Conservation (phyloP, 30 jellyfish, hydroid and myxozoan species). For the Sanderia malayensis region DNA sequence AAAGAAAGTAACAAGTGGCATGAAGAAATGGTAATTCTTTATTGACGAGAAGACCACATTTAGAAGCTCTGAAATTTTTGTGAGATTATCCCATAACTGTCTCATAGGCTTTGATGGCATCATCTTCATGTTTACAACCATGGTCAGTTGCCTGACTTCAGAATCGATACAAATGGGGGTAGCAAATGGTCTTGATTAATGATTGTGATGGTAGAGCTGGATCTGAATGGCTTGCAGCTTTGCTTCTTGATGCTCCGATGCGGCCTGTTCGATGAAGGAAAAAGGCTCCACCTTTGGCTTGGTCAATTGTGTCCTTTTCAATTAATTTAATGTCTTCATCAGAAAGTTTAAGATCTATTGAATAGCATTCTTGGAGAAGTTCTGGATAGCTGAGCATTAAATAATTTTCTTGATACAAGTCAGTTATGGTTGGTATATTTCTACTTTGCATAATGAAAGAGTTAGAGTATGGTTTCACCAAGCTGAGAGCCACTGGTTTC, state of each 20-base stretch:
- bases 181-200: constrained; percentile 6
- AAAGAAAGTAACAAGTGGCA: constrained; percentile 24
- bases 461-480: constrained; percentile 7
- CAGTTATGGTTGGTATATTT: constrained; percentile 15
- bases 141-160: background rate
- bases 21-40: background rate
- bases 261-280: background rate
- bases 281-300: background rate
- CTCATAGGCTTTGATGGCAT: constrained; percentile 3
- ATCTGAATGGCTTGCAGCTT: constrained; percentile 1
- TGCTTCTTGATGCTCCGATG: background rate
- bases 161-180: constrained; percentile 1
- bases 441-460: constrained; percentile 37
- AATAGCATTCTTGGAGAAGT: constrained; percentile 28
- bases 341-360: background rate
- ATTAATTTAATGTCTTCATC: background rate
- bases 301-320: background rate
- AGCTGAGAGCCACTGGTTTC: constrained; percentile 50
- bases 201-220: constrained; percentile 25
- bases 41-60: background rate
- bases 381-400: constrained; percentile 29
- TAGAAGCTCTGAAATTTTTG: background rate
- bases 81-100: background rate
- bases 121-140: constrained; percentile 15
- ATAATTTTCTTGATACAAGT: constrained; percentile 35